Evolutionary conservation across 2,797 vertebrate genomes (phyloP).

Genomic region (Acridotheres tristis): DNA sequence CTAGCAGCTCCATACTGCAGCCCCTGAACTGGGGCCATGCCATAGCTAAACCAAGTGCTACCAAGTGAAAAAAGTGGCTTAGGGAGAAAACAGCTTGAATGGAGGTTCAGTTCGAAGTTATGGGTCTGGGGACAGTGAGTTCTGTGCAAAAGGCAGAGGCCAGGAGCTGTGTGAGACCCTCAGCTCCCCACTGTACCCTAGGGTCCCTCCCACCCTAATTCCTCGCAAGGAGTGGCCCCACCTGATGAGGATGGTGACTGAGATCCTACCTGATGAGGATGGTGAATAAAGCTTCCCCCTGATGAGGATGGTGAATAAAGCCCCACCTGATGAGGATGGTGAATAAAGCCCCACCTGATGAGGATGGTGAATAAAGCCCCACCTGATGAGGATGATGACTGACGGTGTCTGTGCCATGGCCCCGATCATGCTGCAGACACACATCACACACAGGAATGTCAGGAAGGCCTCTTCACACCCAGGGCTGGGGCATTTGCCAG

Average conservation of each 20-base stretch:
- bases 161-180: background rate
- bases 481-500: slow-evolving; percentile 91
- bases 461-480: slow-evolving; percentile 95
- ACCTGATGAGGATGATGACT: slow-evolving; percentile 98
- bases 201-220: background rate
- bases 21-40: background rate
- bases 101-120: background rate
- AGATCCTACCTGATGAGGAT: too few species aligned
- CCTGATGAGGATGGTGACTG: background rate
- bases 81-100: background rate
- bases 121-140: background rate
- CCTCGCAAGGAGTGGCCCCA: background rate
- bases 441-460: slow-evolving; percentile 97
- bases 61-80: background rate
- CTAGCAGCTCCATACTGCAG: background rate
- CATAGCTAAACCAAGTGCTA: background rate
- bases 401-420: slow-evolving; percentile 98
- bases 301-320: background rate
- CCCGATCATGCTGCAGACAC: slow-evolving; percentile 95
- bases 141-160: background rate
- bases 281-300: too few species aligned
- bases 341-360: slow-evolving; percentile 83
- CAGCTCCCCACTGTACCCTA: background rate
- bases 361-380: slow-evolving; percentile 65
- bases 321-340: background rate